These are phyloP conservation scores for Typhlomys cinereus DNA, from an alignment of 2,113 vertebrate species.

Conservation along the genomic window DNA sequence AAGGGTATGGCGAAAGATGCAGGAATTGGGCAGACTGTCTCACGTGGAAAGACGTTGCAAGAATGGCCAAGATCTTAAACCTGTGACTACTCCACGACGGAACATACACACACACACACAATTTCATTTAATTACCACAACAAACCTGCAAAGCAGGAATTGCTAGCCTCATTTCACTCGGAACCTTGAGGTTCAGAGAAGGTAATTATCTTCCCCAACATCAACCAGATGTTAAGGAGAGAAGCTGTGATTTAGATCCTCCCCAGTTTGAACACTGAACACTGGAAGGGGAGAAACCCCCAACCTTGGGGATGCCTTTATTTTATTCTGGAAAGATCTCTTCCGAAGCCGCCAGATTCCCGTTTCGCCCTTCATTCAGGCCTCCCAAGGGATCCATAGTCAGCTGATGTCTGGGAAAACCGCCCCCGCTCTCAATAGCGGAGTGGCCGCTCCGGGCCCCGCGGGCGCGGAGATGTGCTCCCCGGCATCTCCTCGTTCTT, in stretches of 20 bases:
- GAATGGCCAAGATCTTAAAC: background rate
- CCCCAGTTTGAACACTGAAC: background rate
- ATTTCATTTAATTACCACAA: background rate
- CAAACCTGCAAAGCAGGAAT: background rate
- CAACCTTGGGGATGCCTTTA: background rate
- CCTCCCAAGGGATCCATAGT: background rate
- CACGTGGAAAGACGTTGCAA: background rate
- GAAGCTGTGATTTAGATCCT: background rate
- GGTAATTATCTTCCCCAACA: background rate
- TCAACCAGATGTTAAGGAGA: background rate
- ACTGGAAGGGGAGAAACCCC: background rate
- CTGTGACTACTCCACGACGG: background rate
- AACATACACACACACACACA: background rate
- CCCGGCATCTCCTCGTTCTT: background rate
- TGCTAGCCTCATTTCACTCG: background rate
- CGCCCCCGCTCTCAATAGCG: background rate
- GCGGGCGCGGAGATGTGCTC: background rate
- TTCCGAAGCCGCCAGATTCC: background rate
- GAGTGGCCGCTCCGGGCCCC: background rate
- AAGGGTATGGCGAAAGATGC: background rate
- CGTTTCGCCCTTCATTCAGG: background rate
- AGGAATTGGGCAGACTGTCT: background rate
- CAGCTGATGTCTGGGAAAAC: background rate
- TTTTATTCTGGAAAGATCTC: slow-evolving; percentile 42
- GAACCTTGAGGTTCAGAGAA: background rate